Percentiles rank a stretch among this genome's conserved stretches.
phyloP scores from a whole-genome alignment of 1,140 invertebrate species.

The Calliopsis andreniformis region DNA sequence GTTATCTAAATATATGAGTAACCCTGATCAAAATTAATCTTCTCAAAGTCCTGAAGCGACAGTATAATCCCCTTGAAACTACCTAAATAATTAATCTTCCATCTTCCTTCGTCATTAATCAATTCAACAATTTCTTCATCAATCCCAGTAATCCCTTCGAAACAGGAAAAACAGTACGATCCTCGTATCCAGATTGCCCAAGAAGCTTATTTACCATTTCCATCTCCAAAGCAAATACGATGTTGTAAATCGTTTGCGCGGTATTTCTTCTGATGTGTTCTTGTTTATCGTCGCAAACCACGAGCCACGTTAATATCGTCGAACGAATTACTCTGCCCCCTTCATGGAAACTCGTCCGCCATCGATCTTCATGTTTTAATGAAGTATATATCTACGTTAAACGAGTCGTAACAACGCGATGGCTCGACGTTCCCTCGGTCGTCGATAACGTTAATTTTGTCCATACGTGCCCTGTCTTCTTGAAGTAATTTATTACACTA shows the following conservation, averaged over 20 bases:
- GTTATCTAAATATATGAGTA: no score
- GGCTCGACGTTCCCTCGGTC: not conserved
- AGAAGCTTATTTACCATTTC: not conserved
- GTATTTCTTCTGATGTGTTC: not conserved
- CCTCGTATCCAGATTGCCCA: no score
- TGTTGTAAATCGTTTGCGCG: no score
- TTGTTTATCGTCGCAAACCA: not conserved
- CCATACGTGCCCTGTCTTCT: not conserved
- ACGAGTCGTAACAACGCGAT: slow-evolving; percentile 4
- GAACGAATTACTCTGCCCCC: not conserved
- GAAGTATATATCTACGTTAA: slow-evolving; percentile 11
- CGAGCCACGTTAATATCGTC: not conserved
- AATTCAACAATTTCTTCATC: not conserved
- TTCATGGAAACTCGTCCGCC: slow-evolving; percentile 26
- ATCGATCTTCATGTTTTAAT: slow-evolving; percentile 29
- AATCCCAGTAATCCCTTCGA: not conserved
- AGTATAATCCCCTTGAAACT: not conserved
- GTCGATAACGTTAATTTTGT: slow-evolving; percentile 4
- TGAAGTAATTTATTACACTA: slow-evolving; percentile 37
- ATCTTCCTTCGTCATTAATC: not conserved
- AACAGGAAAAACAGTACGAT: no score
- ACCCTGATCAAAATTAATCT: no score
- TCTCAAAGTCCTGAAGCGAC: no score
- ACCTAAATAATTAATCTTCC: slow-evolving; percentile 12
- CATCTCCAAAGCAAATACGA: no score